Evolutionary conservation across 1,140 invertebrate genomes (phyloP).

Genomic region (Chelonus insularis): DNA sequence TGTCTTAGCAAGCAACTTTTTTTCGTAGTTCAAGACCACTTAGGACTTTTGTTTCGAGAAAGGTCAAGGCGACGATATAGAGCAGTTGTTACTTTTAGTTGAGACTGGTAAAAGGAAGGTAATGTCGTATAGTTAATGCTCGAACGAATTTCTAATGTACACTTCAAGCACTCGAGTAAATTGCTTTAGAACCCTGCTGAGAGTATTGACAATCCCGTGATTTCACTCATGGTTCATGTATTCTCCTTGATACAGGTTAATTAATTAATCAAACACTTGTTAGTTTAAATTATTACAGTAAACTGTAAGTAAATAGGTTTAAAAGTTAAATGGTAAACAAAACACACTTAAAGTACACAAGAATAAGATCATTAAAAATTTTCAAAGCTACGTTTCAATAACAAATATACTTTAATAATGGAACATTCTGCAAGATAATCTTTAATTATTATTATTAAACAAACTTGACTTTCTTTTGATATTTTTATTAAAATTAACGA

Average conservation of each 20-base stretch:
- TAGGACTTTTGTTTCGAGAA: constrained; percentile 6
- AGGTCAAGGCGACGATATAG: constrained; percentile 20
- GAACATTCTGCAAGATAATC: too few species aligned
- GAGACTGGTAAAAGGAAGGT: constrained; percentile 20
- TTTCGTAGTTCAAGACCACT: too few species aligned
- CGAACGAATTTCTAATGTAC: constrained; percentile 2
- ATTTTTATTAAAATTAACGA: too few species aligned
- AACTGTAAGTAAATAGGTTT: not conserved
- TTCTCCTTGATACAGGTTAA: constrained; percentile 6
- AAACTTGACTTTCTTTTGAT: too few species aligned
- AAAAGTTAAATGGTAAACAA: too few species aligned
- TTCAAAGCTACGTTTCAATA: too few species aligned
- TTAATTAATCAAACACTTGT: not conserved
- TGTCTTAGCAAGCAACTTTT: too few species aligned
- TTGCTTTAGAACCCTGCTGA: constrained; percentile 1
- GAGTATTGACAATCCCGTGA: constrained; percentile 8
- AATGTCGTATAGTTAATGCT: not conserved
- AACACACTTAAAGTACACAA: too few species aligned
- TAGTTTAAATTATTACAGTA: not conserved
- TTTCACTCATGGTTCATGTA: not conserved
- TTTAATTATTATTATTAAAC: too few species aligned
- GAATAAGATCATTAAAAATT: too few species aligned
- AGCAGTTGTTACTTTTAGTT: not conserved
- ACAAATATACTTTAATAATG: too few species aligned
- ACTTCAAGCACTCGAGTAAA: constrained; percentile 14